Conservation (phyloP, 2,113 vertebrate genomes). For the human (Homo sapiens) region DNA sequence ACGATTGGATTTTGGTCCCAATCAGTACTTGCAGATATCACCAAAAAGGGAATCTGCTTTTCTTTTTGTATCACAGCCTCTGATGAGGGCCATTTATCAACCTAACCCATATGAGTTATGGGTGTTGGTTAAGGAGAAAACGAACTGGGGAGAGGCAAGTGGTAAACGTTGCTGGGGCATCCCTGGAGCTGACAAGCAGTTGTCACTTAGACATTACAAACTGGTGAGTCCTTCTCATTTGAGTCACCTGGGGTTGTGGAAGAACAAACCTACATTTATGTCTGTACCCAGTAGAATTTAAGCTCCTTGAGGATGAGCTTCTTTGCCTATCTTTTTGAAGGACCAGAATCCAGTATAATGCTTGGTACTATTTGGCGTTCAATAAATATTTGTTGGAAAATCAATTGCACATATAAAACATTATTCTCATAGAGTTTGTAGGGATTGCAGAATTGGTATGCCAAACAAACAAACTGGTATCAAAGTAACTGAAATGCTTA, state of each 20-base stretch:
- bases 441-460: background rate
- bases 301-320: background rate
- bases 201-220: background rate
- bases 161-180: background rate
- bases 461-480: background rate
- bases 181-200: background rate
- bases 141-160: no score
- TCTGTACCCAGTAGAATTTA: background rate
- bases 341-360: rapidly evolving
- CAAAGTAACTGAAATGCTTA: background rate
- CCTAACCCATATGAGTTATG: background rate
- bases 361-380: background rate
- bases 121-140: background rate
- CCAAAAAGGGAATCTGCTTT: background rate
- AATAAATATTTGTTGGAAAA: background rate
- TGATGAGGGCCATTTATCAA: background rate
- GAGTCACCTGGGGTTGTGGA: rapidly evolving
- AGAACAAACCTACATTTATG: background rate
- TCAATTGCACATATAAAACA: background rate
- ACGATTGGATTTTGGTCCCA: background rate
- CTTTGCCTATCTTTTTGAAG: background rate
- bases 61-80: background rate
- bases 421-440: background rate
- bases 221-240: background rate
- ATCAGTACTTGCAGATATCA: background rate